Evolutionary conservation across 1,140 invertebrate species (phyloP).

Genomic region (Platyscapa corneri): DNA sequence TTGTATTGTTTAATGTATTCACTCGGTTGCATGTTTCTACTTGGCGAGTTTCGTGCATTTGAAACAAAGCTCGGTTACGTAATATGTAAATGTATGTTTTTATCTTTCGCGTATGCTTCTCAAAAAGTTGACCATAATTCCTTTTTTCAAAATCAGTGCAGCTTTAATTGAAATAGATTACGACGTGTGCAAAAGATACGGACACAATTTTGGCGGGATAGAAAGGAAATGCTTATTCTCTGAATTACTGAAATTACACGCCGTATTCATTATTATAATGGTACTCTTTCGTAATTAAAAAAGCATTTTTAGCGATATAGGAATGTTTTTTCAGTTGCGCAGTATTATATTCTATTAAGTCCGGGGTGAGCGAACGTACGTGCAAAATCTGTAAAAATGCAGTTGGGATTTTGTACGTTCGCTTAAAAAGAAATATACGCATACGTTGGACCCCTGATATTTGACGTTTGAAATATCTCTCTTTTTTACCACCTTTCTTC

Average conservation of each 20-base stretch:
- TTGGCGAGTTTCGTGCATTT: not conserved
- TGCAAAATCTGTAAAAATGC: no score
- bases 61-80: not conserved
- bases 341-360: not conserved
- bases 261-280: not conserved
- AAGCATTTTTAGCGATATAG: not conserved
- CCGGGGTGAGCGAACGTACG: not conserved
- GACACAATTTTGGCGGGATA: not conserved
- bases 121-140: not conserved
- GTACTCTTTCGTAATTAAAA: not conserved
- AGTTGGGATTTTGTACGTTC: not conserved
- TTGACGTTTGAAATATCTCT: no score
- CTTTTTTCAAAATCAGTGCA: not conserved
- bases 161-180: not conserved
- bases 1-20: constrained; percentile 12
- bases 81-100: not conserved
- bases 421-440: no score
- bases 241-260: not conserved
- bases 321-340: not conserved
- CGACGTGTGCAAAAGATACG: not conserved
- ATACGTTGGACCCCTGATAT: no score
- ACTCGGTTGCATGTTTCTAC: not conserved
- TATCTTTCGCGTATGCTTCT: not conserved
- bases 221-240: not conserved
- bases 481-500: no score